A percentile compares a stretch with the other conserved stretches of the same genome.
phyloP scores from a whole-genome alignment of 2,888 invertebrate species.

The Agrotis segetum region DNA sequence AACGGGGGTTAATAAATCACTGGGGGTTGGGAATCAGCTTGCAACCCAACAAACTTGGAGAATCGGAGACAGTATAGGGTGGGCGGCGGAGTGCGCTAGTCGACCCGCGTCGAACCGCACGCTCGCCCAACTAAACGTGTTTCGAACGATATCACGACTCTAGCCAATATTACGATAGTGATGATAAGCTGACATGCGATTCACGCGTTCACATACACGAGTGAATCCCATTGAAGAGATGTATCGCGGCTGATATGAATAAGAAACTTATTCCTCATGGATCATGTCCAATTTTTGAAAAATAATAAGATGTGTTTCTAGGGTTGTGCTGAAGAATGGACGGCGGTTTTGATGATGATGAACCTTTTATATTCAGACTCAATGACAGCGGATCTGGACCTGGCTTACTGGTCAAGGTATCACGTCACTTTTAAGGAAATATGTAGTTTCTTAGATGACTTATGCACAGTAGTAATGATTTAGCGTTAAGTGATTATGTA shows the following conservation, averaged over 20 bases:
- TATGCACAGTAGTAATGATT: constrained; percentile 10
- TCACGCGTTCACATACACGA: constrained; percentile 69
- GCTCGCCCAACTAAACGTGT: constrained; percentile 65
- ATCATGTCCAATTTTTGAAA: constrained; percentile 38
- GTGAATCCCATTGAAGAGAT: constrained; percentile 59
- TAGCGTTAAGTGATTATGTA: constrained; percentile 1
- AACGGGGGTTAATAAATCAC: constrained; percentile 83
- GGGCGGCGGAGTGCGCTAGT: constrained; percentile 79
- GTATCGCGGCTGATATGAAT: constrained; percentile 44
- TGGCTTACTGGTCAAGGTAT: constrained; percentile 94
- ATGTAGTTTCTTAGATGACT: constrained; percentile 11
- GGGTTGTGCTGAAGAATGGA: constrained; percentile 78
- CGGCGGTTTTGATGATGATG: constrained; percentile 88
- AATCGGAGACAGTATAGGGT: constrained; percentile 79
- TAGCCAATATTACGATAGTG: constrained; percentile 64
- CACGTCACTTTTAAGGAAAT: constrained; percentile 9
- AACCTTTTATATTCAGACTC: constrained; percentile 94
- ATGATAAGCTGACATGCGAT: constrained; percentile 78
- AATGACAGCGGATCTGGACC: constrained; percentile 95
- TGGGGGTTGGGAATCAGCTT: constrained; percentile 71
- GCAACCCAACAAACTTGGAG: constrained; percentile 62
- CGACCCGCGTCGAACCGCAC: constrained; percentile 62
- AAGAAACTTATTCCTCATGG: constrained; percentile 42
- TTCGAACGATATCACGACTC: constrained; percentile 64
- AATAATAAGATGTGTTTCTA: constrained; percentile 51